Evolutionary conservation across 1,140 invertebrate genomes (phyloP).

Genomic region (Nasonia longicornis): DNA sequence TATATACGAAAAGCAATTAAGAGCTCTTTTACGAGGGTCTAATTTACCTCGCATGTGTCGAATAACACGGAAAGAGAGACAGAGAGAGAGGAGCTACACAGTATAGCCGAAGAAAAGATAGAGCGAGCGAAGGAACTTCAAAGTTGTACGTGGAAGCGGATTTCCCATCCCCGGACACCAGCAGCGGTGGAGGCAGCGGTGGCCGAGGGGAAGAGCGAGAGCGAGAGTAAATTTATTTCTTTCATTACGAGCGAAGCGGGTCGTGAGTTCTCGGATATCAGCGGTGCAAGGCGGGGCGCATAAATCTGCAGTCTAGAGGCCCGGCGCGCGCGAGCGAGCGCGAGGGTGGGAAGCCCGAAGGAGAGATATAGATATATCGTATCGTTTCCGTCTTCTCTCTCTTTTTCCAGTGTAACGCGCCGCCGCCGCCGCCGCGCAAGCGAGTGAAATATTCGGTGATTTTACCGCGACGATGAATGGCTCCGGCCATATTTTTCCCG

Average conservation of each 20-base stretch:
- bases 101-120: background rate
- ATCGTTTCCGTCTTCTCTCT: conserved; percentile 25
- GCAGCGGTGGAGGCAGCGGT: background rate
- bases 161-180: conserved; percentile 52
- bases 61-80: conserved; percentile 27
- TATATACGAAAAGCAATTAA: conserved; percentile 42
- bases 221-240: conserved; percentile 70
- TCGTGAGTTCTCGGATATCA: conserved; percentile 70
- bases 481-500: conserved; percentile 60
- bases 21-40: conserved; percentile 47
- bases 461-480: conserved; percentile 65
- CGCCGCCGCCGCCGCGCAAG: background rate
- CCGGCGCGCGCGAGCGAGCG: conserved; percentile 31
- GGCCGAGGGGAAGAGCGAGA: conserved; percentile 16
- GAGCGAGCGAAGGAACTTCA: conserved; percentile 33
- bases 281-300: conserved; percentile 66
- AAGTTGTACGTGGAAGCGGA: conserved; percentile 48
- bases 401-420: conserved; percentile 17
- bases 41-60: conserved; percentile 47
- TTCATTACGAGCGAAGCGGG: conserved; percentile 69
- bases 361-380: conserved; percentile 45
- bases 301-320: conserved; percentile 66
- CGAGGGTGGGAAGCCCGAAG: conserved; percentile 49
- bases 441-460: conserved; percentile 67
- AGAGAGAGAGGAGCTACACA: background rate